Conservation (phyloP, 1,140 invertebrate genomes). For the Neomicropteryx cornuta region DNA sequence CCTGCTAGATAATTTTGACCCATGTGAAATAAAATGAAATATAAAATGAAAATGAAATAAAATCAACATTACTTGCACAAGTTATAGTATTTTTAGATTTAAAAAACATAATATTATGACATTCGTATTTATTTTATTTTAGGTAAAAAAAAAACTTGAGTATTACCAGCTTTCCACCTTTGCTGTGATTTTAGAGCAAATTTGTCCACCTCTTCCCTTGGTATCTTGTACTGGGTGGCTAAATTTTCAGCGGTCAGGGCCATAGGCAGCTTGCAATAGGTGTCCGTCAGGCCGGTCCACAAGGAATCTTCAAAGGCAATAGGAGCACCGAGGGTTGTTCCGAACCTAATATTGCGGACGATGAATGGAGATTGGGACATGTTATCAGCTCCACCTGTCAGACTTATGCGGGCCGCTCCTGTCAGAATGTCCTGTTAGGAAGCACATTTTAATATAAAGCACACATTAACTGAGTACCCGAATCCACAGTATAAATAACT, state of each 20-base stretch:
- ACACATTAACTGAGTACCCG: no score
- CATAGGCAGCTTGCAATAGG: constrained; percentile 88
- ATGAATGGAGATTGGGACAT: constrained; percentile 94
- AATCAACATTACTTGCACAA: no score
- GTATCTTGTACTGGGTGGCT: constrained; percentile 81
- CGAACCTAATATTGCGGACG: constrained; percentile 84
- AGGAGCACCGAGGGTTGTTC: constrained; percentile 69
- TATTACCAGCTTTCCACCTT: constrained; percentile 64
- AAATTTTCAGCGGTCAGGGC: constrained; percentile 96
- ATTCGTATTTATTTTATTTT: no score
- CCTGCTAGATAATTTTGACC: no score
- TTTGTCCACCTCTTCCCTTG: constrained; percentile 76
- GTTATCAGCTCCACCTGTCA: constrained; percentile 89
- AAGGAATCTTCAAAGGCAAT: constrained; percentile 82
- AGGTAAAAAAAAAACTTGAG: no score
- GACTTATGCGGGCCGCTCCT: constrained; percentile 76
- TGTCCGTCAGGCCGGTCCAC: constrained; percentile 84
- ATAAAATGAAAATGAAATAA: no score
- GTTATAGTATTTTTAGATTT: no score
- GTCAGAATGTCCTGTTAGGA: constrained; percentile 68
- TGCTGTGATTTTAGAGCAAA: constrained; percentile 80
- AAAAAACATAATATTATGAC: no score
- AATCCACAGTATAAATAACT: no score
- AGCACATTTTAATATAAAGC: background rate
- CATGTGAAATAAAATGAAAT: no score